Evolutionary conservation across 1,140 invertebrate species (phyloP).

Genomic region (Cotesia typhae): DNA sequence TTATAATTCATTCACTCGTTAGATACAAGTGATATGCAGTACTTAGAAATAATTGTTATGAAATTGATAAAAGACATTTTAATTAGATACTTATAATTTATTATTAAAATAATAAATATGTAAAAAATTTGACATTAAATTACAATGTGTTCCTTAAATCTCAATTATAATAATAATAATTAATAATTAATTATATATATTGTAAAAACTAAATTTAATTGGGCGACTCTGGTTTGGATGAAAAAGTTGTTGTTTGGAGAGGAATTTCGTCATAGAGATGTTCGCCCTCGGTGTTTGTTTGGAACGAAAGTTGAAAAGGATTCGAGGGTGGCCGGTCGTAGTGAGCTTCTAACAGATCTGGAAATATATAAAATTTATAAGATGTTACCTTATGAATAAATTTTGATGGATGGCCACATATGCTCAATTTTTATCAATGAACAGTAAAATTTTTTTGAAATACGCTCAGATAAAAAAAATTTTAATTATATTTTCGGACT

Average conservation of each 20-base stretch:
- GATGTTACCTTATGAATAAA: no score
- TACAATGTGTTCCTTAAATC: conserved; percentile 6
- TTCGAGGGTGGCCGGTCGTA: conserved; percentile 57
- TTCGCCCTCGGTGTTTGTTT: conserved; percentile 38
- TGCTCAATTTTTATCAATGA: no score
- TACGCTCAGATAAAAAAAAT: no score
- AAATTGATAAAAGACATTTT: no score
- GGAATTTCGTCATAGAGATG: conserved; percentile 64
- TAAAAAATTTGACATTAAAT: conserved; percentile 8
- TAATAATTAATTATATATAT: neutral
- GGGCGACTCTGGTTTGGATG: neutral
- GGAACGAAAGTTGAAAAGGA: conserved; percentile 31
- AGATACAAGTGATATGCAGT: neutral
- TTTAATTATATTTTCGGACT: no score
- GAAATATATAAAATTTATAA: neutral
- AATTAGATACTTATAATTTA: no score
- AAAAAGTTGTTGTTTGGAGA: conserved; percentile 48
- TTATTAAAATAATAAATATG: no score
- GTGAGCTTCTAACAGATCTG: conserved; percentile 59
- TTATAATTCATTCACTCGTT: no score
- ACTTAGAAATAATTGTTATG: no score
- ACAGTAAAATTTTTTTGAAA: no score
- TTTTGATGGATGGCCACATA: no score
- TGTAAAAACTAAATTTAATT: conserved; percentile 45
- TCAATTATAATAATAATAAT: neutral